A percentile compares a stretch with the other conserved stretches of the same genome.
Evolutionary conservation across 2,888 invertebrate genomes (phyloP).

Genomic region (Lasioglossum leucozonium): DNA sequence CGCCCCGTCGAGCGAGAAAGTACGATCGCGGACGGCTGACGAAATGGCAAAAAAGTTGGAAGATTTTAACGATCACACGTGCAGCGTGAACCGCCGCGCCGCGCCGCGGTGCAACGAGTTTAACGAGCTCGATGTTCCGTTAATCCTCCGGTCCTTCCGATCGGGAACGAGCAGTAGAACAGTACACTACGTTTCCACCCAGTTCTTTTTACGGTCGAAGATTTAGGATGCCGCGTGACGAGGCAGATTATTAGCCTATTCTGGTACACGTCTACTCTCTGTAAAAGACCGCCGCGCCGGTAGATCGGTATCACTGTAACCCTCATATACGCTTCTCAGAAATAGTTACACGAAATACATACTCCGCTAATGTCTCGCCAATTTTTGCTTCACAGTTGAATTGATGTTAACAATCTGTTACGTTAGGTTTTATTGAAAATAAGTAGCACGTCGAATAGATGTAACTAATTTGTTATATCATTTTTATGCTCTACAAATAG

Average conservation of each 20-base stretch:
- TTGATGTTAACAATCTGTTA: slow-evolving; percentile 1
- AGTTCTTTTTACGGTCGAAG: neutral
- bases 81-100: slow-evolving; percentile 47
- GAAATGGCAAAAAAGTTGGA: slow-evolving; percentile 60
- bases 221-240: slow-evolving; percentile 13
- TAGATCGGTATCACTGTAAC: neutral
- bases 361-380: neutral
- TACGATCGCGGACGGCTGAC: slow-evolving; percentile 40
- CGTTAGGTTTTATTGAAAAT: neutral
- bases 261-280: neutral
- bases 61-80: slow-evolving; percentile 66
- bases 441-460: neutral
- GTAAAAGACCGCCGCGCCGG: neutral
- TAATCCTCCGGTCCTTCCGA: slow-evolving; percentile 44
- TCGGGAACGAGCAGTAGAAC: slow-evolving; percentile 20
- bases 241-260: slow-evolving; percentile 4
- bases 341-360: neutral
- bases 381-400: neutral
- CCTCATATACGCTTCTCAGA: neutral
- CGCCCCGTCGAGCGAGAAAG: slow-evolving; percentile 60
- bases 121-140: slow-evolving; percentile 62
- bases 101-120: slow-evolving; percentile 43
- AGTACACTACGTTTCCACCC: slow-evolving; percentile 5
- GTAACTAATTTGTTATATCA: neutral
- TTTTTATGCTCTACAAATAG: neutral